Conservation (phyloP, 2,888 invertebrate genomes). For the Lapara coniferarum region DNA sequence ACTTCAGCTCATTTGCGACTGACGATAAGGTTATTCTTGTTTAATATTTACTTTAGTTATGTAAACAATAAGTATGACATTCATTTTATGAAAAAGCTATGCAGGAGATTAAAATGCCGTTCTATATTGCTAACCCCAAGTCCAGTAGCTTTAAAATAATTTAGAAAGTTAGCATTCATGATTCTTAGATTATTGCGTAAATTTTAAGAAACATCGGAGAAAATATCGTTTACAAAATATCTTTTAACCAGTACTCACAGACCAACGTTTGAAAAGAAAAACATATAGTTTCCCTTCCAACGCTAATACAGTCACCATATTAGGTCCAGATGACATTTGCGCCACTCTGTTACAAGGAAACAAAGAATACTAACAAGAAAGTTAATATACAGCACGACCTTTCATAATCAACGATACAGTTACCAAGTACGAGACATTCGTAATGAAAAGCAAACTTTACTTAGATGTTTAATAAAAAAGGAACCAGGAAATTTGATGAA, state of each 20-base stretch:
- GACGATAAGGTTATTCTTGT: background rate
- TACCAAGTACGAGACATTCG: background rate
- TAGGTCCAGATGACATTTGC: conserved; percentile 5
- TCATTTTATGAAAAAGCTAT: background rate
- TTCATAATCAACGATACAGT: background rate
- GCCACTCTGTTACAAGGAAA: background rate
- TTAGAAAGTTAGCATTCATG: too few species aligned
- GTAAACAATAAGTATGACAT: background rate
- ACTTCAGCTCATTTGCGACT: background rate
- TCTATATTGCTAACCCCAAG: too few species aligned
- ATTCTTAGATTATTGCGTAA: too few species aligned
- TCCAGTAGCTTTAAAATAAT: too few species aligned
- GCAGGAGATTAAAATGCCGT: too few species aligned
- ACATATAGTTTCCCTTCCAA: background rate
- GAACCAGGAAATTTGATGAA: background rate
- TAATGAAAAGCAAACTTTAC: conserved; percentile 16
- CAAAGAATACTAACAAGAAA: conserved; percentile 18
- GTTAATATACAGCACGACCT: conserved; percentile 16
- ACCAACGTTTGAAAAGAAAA: background rate
- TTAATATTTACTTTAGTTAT: background rate
- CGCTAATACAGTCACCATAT: background rate
- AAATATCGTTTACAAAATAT: too few species aligned
- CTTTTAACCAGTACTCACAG: background rate
- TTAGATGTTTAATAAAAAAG: background rate
- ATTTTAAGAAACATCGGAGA: too few species aligned